Conservation (phyloP, 2,113 vertebrate genomes). For the Rhinoptilus africanus region DNA sequence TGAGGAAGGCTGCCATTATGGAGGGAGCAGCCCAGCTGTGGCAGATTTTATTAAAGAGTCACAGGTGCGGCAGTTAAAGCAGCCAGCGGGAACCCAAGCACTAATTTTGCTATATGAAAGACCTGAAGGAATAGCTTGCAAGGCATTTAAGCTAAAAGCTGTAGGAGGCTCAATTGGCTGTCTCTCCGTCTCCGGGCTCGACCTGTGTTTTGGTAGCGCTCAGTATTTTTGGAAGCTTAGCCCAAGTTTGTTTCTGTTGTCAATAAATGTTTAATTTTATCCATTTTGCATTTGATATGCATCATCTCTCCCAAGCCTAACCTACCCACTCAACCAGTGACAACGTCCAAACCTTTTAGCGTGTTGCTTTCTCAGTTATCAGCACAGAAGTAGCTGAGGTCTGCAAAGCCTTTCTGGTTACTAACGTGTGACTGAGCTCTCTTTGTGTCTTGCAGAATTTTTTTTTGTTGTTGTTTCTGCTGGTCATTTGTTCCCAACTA, state of each 20-base stretch:
- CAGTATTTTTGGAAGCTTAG: background rate
- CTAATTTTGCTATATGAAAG: background rate
- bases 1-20: background rate
- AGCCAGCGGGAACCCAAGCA: background rate
- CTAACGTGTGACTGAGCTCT: background rate
- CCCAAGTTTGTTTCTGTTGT: background rate
- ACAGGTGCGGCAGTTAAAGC: background rate
- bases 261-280: background rate
- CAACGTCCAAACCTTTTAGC: background rate
- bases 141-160: background rate
- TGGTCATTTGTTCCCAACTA: background rate
- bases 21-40: background rate
- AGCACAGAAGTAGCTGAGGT: background rate
- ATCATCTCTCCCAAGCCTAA: background rate
- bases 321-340: background rate
- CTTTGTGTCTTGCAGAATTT: background rate
- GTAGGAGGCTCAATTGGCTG: background rate
- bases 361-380: background rate
- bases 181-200: background rate
- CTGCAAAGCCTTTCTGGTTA: background rate
- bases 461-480: background rate
- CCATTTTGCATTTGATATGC: background rate
- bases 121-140: background rate
- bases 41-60: background rate
- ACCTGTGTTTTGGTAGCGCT: background rate